Evolutionary conservation across 2,888 invertebrate genomes (phyloP).

Genomic region (Lasioglossum lativentre): DNA sequence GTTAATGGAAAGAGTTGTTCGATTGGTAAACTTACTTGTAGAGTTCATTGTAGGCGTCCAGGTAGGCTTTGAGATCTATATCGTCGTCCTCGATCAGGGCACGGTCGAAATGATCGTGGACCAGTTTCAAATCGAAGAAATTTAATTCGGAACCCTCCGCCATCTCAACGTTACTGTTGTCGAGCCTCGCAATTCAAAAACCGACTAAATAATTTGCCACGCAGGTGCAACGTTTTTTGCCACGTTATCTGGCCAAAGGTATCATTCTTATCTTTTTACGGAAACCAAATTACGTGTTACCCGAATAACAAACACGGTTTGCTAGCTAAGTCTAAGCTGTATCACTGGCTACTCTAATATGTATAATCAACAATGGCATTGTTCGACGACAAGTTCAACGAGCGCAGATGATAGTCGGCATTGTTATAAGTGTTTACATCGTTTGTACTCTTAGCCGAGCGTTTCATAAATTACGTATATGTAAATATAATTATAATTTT

Average conservation of each 20-base stretch:
- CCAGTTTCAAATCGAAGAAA: constrained; percentile 87
- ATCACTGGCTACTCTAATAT: not conserved
- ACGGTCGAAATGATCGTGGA: constrained; percentile 88
- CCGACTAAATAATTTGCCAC: constrained; percentile 31
- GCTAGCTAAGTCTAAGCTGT: not conserved
- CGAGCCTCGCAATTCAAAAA: not conserved
- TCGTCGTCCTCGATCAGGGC: constrained; percentile 90
- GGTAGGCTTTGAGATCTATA: constrained; percentile 89
- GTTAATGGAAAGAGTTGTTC: not conserved
- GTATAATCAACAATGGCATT: not conserved
- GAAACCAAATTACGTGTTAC: not conserved
- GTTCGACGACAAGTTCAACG: not conserved
- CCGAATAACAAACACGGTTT: not conserved
- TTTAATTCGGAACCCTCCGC: constrained; percentile 76
- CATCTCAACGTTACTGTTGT: constrained; percentile 69
- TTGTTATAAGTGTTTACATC: not conserved
- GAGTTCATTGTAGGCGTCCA: constrained; percentile 92
- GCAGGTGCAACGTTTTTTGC: constrained; percentile 10
- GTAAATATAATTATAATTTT: not conserved
- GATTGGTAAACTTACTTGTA: constrained; percentile 90
- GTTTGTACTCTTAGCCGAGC: not conserved
- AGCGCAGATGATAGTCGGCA: not conserved
- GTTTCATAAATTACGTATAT: not conserved
- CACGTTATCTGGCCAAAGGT: constrained; percentile 34
- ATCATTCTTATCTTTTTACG: constrained; percentile 16